phyloP scores from a whole-genome alignment of 1,140 invertebrate species.

The Leucophenga varia region DNA sequence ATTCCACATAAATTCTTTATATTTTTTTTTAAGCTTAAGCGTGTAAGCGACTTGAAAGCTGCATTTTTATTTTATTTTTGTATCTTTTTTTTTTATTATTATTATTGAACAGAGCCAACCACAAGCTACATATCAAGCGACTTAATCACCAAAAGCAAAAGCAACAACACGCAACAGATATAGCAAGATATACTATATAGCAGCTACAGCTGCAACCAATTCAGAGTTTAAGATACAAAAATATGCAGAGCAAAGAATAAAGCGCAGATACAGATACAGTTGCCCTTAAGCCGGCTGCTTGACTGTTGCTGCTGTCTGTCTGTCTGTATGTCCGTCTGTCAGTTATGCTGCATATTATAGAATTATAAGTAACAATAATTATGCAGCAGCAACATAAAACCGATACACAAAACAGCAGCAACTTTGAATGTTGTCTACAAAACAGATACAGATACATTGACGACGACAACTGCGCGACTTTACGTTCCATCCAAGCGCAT shows the following conservation, averaged over 20 bases:
- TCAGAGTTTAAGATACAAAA: constrained; percentile 33
- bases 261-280: constrained; percentile 36
- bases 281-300: constrained; percentile 8
- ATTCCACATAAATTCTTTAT: constrained; percentile 30
- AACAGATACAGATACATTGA: constrained; percentile 29
- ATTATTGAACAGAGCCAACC: too few species aligned
- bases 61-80: too few species aligned
- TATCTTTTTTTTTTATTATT: too few species aligned
- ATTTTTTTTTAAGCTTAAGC: constrained; percentile 8
- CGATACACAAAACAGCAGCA: not conserved
- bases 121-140: too few species aligned
- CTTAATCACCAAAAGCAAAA: too few species aligned
- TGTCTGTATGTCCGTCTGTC: too few species aligned
- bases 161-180: too few species aligned
- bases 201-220: constrained; percentile 24
- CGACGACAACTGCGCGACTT: constrained; percentile 2
- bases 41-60: too few species aligned
- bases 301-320: not conserved
- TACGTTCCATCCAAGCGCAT: not conserved
- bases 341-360: too few species aligned
- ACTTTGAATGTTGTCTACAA: constrained; percentile 16
- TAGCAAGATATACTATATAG: not conserved
- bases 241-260: constrained; percentile 1
- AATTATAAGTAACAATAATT: constrained; percentile 33
- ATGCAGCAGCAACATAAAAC: constrained; percentile 32